Percentiles rank a stretch among this genome's conserved stretches.
These are phyloP conservation scores for Zophobas morio DNA, from an alignment of 1,140 invertebrate species.

Conservation along the genomic window DNA sequence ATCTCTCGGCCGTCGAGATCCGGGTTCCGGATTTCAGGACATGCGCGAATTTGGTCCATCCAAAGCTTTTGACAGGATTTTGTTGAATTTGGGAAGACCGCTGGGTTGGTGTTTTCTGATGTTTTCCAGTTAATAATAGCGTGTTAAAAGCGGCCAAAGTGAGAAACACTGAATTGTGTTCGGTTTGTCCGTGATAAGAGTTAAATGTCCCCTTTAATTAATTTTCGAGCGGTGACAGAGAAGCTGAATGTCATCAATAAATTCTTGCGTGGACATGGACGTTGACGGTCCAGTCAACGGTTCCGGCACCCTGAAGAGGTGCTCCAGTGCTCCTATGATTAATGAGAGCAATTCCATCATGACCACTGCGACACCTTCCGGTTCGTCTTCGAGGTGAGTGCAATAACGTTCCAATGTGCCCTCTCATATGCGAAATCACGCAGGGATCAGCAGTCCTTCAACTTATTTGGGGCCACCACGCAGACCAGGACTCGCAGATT, in stretches of 20 bases:
- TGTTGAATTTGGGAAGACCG: constrained; percentile 37
- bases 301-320: constrained; percentile 80
- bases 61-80: constrained; percentile 49
- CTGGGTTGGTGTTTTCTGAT: constrained; percentile 23
- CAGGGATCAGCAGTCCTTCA: constrained; percentile 69
- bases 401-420: too few species aligned
- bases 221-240: constrained; percentile 45
- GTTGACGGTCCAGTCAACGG: constrained; percentile 69
- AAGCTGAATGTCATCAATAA: constrained; percentile 64
- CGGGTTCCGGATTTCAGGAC: constrained; percentile 50
- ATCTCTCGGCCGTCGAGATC: constrained; percentile 21
- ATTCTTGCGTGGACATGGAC: constrained; percentile 71
- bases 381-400: constrained; percentile 68
- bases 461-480: constrained; percentile 72
- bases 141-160: constrained; percentile 21
- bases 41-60: constrained; percentile 48
- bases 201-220: constrained; percentile 56
- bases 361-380: constrained; percentile 68
- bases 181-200: constrained; percentile 12
- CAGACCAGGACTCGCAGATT: constrained; percentile 81
- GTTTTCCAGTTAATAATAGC: constrained; percentile 24
- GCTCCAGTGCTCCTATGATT: constrained; percentile 88
- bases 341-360: constrained; percentile 73
- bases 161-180: constrained; percentile 41
- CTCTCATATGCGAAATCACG: background rate